Percentiles rank a stretch among this genome's conserved stretches.
phyloP scores from a whole-genome alignment of 2,888 invertebrate species.

The Serripes groenlandicus region DNA sequence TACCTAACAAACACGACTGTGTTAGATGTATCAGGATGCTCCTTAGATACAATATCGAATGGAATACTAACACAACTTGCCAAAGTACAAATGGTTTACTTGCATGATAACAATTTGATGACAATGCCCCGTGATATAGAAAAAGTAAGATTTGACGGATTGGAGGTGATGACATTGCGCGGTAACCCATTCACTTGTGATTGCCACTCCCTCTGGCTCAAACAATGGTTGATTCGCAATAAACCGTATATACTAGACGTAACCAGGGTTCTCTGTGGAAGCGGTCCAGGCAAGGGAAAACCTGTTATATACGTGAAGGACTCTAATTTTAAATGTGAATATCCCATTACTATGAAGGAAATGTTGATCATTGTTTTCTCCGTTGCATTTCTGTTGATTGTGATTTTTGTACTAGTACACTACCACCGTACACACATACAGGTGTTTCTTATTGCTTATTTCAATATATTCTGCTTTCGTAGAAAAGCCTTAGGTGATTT shows the following conservation, averaged over 20 bases:
- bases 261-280: slow-evolving; percentile 36
- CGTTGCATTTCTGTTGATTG: slow-evolving; percentile 1
- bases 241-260: slow-evolving; percentile 21
- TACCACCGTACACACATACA: slow-evolving; percentile 16
- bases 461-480: slow-evolving; percentile 31
- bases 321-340: slow-evolving; percentile 29
- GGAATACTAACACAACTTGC: slow-evolving; percentile 35
- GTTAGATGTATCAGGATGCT: slow-evolving; percentile 54
- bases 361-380: slow-evolving; percentile 8
- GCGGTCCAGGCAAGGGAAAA: slow-evolving; percentile 26
- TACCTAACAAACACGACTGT: slow-evolving; percentile 52
- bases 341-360: background rate
- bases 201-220: slow-evolving; percentile 71
- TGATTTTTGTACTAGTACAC: background rate
- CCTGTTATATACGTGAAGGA: slow-evolving; percentile 36
- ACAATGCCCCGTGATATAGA: slow-evolving; percentile 51
- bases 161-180: slow-evolving; percentile 34
- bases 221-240: slow-evolving; percentile 60
- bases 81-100: slow-evolving; percentile 31
- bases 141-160: slow-evolving; percentile 20
- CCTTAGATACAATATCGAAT: slow-evolving; percentile 35
- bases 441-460: slow-evolving; percentile 37
- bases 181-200: slow-evolving; percentile 71
- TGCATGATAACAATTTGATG: slow-evolving; percentile 59
- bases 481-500: slow-evolving; percentile 7